phyloP scores from a whole-genome alignment of 2,113 vertebrate species.

The Callaeas wilsoni region DNA sequence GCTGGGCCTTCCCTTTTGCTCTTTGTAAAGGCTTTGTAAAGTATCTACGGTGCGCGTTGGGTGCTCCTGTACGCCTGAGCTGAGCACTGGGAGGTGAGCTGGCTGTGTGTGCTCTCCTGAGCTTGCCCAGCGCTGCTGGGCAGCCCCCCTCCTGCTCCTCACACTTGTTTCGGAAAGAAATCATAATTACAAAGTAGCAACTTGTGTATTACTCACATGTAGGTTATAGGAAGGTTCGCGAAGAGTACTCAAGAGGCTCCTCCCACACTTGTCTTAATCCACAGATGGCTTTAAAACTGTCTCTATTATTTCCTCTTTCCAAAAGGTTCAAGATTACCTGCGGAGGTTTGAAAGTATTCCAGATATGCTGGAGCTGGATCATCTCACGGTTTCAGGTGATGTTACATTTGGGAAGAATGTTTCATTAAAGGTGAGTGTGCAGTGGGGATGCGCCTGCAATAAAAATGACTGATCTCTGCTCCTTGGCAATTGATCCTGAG shows the following conservation, averaged over 20 bases:
- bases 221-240: not conserved
- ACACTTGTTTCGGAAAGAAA: fast-evolving
- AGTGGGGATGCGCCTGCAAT: not conserved
- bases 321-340: constrained; percentile 94
- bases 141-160: not conserved
- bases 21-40: not conserved
- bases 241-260: not conserved
- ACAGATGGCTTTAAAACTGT: not conserved
- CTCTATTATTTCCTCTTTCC: not conserved
- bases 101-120: not conserved
- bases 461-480: not conserved
- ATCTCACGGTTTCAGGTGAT: constrained; percentile 96
- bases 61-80: not conserved
- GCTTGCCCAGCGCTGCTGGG: fast-evolving
- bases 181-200: not conserved
- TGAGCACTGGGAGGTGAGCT: not conserved
- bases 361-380: constrained; percentile 97
- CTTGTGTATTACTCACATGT: fast-evolving
- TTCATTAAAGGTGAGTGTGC: constrained; percentile 85
- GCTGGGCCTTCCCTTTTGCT: not conserved
- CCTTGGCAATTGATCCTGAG: not conserved
- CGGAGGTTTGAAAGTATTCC: constrained; percentile 96
- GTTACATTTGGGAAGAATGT: constrained; percentile 98
- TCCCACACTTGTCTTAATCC: not conserved
- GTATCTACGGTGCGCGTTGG: fast-evolving